A percentile compares a stretch with the other conserved stretches of the same genome.
phyloP scores from a whole-genome alignment of 1,140 invertebrate species.

The Panagrolaimus sp. region DNA sequence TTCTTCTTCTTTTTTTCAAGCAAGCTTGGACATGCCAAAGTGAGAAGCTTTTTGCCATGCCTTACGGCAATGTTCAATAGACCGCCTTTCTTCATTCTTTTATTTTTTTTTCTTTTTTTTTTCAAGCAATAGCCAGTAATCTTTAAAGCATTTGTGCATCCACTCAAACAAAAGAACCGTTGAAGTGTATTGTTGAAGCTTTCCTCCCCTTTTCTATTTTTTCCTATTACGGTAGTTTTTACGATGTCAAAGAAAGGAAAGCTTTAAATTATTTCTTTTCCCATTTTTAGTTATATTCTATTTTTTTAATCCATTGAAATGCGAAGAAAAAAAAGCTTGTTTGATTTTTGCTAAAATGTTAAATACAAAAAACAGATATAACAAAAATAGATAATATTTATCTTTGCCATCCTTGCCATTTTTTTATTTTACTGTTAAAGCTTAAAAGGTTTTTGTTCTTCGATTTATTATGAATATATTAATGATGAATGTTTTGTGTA shows the following conservation, averaged over 20 bases:
- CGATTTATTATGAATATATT: conserved; percentile 14
- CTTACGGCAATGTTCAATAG: conserved; percentile 1
- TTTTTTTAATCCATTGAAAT: background rate
- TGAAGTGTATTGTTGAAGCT: conserved; percentile 9
- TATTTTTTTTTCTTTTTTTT: too few relatives aligned
- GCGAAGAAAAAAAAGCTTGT: background rate
- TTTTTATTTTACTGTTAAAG: background rate
- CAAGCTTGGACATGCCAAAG: background rate
- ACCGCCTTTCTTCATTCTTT: conserved; percentile 13
- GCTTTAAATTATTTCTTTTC: background rate
- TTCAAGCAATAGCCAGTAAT: background rate
- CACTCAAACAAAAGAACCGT: background rate
- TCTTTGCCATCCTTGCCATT: too few relatives aligned
- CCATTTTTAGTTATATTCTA: background rate
- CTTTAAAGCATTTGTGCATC: conserved; percentile 9
- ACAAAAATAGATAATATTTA: too few relatives aligned
- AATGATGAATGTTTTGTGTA: conserved; percentile 9
- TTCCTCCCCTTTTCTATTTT: background rate
- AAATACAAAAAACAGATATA: too few relatives aligned
- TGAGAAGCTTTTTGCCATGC: background rate
- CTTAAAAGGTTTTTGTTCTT: conserved; percentile 14
- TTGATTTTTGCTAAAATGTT: background rate
- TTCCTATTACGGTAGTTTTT: background rate
- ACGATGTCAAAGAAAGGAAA: background rate
- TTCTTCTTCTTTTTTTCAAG: too few relatives aligned